Evolutionary conservation across 2,113 vertebrate genomes (phyloP), one percentile per base, ranked within the genome.

Genomic region (Phoxinus phoxinus): DNA sequence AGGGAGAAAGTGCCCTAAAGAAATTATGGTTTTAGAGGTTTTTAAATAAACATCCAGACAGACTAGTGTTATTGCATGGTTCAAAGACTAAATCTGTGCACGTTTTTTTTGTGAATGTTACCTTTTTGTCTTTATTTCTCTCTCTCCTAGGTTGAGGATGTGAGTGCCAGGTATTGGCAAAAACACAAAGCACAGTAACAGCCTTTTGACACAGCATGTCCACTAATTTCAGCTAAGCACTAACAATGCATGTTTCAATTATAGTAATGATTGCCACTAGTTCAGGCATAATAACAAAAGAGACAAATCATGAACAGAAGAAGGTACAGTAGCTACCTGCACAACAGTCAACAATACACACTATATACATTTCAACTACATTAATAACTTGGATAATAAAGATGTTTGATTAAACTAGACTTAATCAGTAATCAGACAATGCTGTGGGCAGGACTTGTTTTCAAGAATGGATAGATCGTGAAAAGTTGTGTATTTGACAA

Each of bases 131-230:
- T 51, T 48, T 76, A 3, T 73, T 23, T 32, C 13, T 25, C 41
- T 44, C 25, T 15, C 7, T 48, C 63, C 12, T 23, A 13, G 41
- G 77, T 63, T 11, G 85, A 63, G 74, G 75, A 78, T 21, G 73
- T 4, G 51, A 81, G 25, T 41, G 21, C 67, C 30, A 71, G 32
- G 13, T 83, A 67, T 83, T 83, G 81, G 81, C 32, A 83, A 83
- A 67, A 83, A 83, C 67, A 83, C 81, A 83, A 72, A 58, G 81
- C 6, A 41, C 23, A 72, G 23, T 53, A 35, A 53, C 3, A 72
- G 65, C 23, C 48, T 72, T 69, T 82, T 53, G 67, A 72, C 32
- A 81, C 85, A 73, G n/a, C 77, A 63, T 81, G 81, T 53, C 30
- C 65, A 83, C 81, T 17, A 41, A 41, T 72, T 69, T 53, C 44